A percentile compares a stretch with the other conserved stretches of the same genome.
Conservation (phyloP, 2,888 invertebrate genomes). For the Sarcophaga caerulescens region DNA sequence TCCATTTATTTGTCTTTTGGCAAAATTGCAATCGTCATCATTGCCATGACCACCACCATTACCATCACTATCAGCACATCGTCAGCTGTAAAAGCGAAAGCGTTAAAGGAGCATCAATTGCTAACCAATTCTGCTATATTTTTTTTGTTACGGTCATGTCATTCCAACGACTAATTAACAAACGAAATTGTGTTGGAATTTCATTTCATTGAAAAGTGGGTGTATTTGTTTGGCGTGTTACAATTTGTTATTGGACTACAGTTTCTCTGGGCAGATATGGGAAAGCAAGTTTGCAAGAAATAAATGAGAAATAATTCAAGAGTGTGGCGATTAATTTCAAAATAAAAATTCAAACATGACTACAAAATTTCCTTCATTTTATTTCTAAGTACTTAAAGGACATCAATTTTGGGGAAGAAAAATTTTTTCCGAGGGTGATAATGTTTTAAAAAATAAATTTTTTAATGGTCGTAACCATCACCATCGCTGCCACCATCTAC, state of each 20-base stretch:
- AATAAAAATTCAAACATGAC: background rate
- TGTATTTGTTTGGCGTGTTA: too few relatives aligned
- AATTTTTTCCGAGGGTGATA: background rate
- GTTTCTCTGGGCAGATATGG: too few relatives aligned
- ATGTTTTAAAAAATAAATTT: background rate
- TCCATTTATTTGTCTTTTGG: background rate
- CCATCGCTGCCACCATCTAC: too few relatives aligned
- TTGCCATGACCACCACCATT: background rate
- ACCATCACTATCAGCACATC: background rate
- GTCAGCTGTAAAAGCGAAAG: background rate
- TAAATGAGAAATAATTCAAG: too few relatives aligned
- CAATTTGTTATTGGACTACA: too few relatives aligned
- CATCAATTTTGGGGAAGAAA: background rate
- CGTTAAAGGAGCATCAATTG: background rate
- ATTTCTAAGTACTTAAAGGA: background rate
- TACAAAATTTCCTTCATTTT: background rate
- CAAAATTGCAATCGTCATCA: conserved; percentile 32
- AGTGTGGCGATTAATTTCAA: too few relatives aligned
- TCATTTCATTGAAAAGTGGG: too few relatives aligned
- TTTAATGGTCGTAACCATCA: background rate
- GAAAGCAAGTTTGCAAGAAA: too few relatives aligned
- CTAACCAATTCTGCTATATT: background rate
- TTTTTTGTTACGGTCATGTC: conserved; percentile 21
- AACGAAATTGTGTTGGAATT: background rate
- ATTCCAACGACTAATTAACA: conserved; percentile 60